phyloP scores from a whole-genome alignment of 2,888 invertebrate species.

The Sphecodes monilicornis region DNA sequence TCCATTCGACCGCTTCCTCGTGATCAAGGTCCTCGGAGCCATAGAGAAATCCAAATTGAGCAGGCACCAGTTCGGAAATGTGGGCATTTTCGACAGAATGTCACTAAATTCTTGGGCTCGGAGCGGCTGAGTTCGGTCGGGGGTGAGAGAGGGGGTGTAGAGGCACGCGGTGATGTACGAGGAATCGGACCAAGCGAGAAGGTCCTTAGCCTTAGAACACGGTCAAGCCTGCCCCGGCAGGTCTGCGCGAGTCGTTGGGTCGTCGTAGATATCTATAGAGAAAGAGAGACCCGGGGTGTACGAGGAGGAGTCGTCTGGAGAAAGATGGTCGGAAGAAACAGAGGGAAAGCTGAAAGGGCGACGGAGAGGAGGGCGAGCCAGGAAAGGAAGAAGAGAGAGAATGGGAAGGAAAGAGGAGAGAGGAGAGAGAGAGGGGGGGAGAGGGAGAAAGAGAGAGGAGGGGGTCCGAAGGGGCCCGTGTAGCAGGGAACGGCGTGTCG shows the following conservation, averaged over 20 bases:
- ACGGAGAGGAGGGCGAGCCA: background rate
- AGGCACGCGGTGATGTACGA: constrained; percentile 3
- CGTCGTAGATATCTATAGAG: constrained; percentile 34
- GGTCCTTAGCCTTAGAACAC: constrained; percentile 53
- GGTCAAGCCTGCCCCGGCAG: constrained; percentile 30
- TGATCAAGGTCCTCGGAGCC: background rate
- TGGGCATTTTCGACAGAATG: background rate
- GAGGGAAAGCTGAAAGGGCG: background rate
- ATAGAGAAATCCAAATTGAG: background rate
- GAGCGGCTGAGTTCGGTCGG: background rate
- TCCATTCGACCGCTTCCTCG: background rate
- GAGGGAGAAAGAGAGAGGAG: background rate
- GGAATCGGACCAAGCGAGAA: constrained; percentile 32
- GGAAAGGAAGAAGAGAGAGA: constrained; percentile 12
- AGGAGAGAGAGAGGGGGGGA: constrained; percentile 3
- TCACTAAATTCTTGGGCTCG: background rate
- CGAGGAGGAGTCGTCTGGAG: constrained; percentile 13
- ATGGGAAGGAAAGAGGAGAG: constrained; percentile 16
- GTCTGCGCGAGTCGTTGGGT: constrained; percentile 1
- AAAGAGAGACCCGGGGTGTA: background rate
- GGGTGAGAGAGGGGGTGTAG: background rate
- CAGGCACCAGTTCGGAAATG: background rate
- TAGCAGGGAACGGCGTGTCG: constrained; percentile 43
- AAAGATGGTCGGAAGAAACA: constrained; percentile 3
- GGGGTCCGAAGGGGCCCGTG: constrained; percentile 12